Evolutionary conservation across 2,797 vertebrate species (phyloP), one percentile per base, ranked within the genome.

Genomic region (Neostethus bicornis): DNA sequence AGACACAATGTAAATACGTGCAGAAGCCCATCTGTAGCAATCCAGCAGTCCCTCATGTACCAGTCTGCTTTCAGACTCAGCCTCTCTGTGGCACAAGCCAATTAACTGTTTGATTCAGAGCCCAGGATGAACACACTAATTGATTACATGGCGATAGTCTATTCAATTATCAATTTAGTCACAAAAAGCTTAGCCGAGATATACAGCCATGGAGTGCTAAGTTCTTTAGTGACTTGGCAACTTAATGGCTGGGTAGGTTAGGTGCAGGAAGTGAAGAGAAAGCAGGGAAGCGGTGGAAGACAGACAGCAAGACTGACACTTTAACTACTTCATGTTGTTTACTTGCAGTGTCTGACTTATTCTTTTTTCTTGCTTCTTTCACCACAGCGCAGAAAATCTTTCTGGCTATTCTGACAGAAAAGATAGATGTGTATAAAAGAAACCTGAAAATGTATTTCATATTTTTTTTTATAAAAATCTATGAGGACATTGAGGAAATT

Each of bases 111-210:
- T 76, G 71, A 86, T 79, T 86, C 79, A 55, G 74, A 85, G 86
- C 67, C 42, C 23, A 51, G 65, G 79, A 84, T 81, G 80, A 87
- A 74, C 73, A 64, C 61, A 51, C 73, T 89, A 90, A 92, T 89
- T 90, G 88, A 91, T 92, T 89, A 88, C 85, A 85, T 67, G 80
- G 79, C 67, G 65, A 87, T 80, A 81, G 76, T 79, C 68, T 54
- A 87, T 90, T 89, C 75, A 88, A 89, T 91, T 87, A 91, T 89
- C 85, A 89, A 86, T 91, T 85, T 84, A 55, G 79, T 60, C 61
- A 72, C 63, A 77, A 79, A 86, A 82, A 78, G 56, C 63, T 66
- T 51, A 79, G 70, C 46, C 13, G 66, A 70, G 72, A 51, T 13
- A 21, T 53, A 37, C 64, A 64, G 58, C 54, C 43, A 21, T 39